phyloP scores from a whole-genome alignment of 2,113 vertebrate species.

The Dicentrarchus labrax region DNA sequence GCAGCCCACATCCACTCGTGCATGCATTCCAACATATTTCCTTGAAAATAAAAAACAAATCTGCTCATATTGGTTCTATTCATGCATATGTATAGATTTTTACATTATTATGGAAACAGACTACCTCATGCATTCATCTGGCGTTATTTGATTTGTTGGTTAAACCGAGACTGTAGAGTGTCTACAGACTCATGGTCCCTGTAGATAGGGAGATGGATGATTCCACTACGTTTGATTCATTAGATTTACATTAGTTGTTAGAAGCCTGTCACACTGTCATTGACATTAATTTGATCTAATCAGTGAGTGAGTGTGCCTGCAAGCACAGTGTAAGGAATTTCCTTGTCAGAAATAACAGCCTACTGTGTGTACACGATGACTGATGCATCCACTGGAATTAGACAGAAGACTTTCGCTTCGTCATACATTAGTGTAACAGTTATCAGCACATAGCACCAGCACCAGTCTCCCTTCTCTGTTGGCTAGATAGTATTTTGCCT shows the following conservation, averaged over 20 bases:
- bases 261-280: conserved; percentile 50
- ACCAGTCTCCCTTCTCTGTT: not conserved
- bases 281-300: conserved; percentile 57
- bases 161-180: conserved; percentile 10
- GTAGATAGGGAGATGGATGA: conserved; percentile 44
- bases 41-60: conserved; percentile 1
- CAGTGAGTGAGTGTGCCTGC: conserved; percentile 16
- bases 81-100: not conserved
- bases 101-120: not conserved
- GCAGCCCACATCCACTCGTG: not conserved
- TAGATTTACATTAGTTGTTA: conserved; percentile 67
- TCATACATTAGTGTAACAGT: conserved; percentile 4
- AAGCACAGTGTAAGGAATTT: conserved; percentile 34
- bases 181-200: conserved; percentile 1
- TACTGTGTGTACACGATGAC: conserved; percentile 18
- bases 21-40: conserved; percentile 7
- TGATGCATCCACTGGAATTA: conserved; percentile 35
- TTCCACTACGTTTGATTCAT: conserved; percentile 50
- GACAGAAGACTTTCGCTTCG: conserved; percentile 17
- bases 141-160: conserved; percentile 7
- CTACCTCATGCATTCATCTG: not conserved
- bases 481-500: conserved; percentile 16
- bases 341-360: conserved; percentile 34
- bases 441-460: not conserved
- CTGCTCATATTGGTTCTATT: conserved; percentile 5